A percentile compares a stretch with the other conserved stretches of the same genome.
These are phyloP conservation scores for Lepus townsendii DNA, from an alignment of 2,797 vertebrate genomes.

Conservation along the genomic window DNA sequence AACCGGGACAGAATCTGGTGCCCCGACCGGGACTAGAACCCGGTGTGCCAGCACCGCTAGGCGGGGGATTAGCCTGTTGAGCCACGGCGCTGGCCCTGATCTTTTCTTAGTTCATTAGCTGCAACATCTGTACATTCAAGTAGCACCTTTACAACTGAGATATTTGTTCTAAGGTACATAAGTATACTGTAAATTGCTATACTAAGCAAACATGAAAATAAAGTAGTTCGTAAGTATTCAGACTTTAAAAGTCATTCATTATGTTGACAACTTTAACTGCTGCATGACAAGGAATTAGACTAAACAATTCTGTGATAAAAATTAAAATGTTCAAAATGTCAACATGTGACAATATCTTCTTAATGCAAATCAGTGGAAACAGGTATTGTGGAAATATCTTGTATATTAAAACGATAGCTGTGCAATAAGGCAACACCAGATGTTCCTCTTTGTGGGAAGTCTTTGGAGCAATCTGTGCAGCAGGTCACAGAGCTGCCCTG, in stretches of 20 bases:
- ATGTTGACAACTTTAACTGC: not conserved
- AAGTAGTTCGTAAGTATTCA: not conserved
- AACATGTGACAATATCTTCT: not conserved
- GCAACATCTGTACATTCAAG: not conserved
- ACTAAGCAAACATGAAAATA: not conserved
- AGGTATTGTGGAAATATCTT: not conserved
- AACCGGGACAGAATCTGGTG: too few relatives aligned
- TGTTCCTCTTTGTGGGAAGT: not conserved
- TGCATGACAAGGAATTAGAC: not conserved
- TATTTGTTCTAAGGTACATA: not conserved
- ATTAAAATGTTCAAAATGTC: conserved; percentile 4
- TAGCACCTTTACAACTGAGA: not conserved
- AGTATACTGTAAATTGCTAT: not conserved
- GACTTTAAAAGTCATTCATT: not conserved
- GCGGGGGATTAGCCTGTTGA: too few relatives aligned
- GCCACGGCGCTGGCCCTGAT: not conserved
- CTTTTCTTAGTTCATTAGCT: not conserved
- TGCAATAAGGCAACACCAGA: not conserved
- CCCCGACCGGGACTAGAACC: too few relatives aligned
- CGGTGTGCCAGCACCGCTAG: too few relatives aligned
- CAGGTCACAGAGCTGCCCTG: not conserved
- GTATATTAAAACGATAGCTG: not conserved
- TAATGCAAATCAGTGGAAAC: not conserved
- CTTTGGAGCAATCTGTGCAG: not conserved
- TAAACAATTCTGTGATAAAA: not conserved